Base-by-base conservation (phyloP, 1,140 invertebrate genomes). In the Drosophila littoralis region DNA sequence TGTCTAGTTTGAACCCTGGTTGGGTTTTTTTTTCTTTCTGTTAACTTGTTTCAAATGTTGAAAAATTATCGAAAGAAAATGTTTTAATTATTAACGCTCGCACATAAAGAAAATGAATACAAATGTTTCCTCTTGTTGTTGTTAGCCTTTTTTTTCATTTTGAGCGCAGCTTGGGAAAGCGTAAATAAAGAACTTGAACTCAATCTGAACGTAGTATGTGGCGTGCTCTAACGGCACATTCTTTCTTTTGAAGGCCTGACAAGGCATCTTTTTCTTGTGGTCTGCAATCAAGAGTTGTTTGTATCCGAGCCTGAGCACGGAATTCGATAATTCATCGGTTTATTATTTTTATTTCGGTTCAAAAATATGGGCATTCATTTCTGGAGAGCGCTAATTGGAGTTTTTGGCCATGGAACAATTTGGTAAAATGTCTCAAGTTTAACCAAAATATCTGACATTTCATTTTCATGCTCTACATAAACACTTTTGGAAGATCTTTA, bases 61-160 rank as follows among this genome's bases (percentile, higher is more conserved):
- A 42, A 33, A 35, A 43, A 22, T 32, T 9, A 51, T 50, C 42
- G 33, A 63, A 75, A 28, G 36, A 52, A 63, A 78, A 78, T 72
- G 57, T 67, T 72, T 65, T 68, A 75, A 67, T 64, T 45, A 67
- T 75, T 71, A 73, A 48, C 42, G 42, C 42, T 15, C 33, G 58
- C 15, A 61, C 73, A 46, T 46, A 58, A 59, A 48, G 42, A 15
- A 63, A 32, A 59, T 32, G 28, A 32, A 80, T 54, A 51, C 48
- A 80, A 69, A 74, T 33, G 45, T 46, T 46, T 54, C 6, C 42
- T 52, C 4, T 36, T 50, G 10, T 54, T 35, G n/a, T 43, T 43
- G 6, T 13, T 42, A 1, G n/a, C 4, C 1, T 59, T 35, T 60
- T 57, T 12, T 17, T 28, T 51, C 45, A 33, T 32, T 22, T 59